Evolutionary conservation across 2,113 vertebrate genomes (phyloP), one percentile per base, ranked within the genome.

Genomic region (Myrmecobius fasciatus): DNA sequence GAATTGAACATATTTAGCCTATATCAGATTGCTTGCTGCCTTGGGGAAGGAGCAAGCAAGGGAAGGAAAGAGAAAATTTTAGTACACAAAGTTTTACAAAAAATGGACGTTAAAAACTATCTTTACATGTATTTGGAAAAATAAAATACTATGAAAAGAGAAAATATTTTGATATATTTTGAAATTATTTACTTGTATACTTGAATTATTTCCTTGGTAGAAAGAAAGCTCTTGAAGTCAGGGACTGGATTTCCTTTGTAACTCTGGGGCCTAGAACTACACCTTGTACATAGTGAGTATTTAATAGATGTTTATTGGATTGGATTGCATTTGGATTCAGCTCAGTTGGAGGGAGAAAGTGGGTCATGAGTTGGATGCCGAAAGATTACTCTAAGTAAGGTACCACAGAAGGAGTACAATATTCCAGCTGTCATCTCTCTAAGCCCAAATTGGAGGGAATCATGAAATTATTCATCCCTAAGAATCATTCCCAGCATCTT

Each of bases 401-500:
- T 28, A 25, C 92, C 83, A 89, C 25, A 53, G 67, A 43, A 43
- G 92, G 20, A 47, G 31, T 0, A 0, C 25, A 93, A 43, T 46
- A 91, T 26, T n/a, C 92, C 46, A 53, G n/a, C 5, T 89, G 46
- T 49, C 22, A 3, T 60, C 49, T 92, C 53, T 56, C 36, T 90
- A 95, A 95, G 53, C 90, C 92, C 60, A 54, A 47, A 25, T 49
- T 95, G 91, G 94, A 96, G 49, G 75, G 92, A 96, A 90, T 75
- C 48, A 51, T 53, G 20, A 91, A 43, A 52, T 48, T 89, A 2
- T 3, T 43, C 83, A 91, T 83, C 54, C 95, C 52, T n/a, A 95
- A 95, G 60, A 67, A 92, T 93, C 75, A 8, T 98, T 98, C 97
- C 96, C 26, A 31, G 97, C 95, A 98, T 95, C 75, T 83, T 93